Evolutionary conservation across 2,888 invertebrate species (phyloP), one percentile per base, ranked within the genome.

Genomic region (Drosophila anomelani): DNA sequence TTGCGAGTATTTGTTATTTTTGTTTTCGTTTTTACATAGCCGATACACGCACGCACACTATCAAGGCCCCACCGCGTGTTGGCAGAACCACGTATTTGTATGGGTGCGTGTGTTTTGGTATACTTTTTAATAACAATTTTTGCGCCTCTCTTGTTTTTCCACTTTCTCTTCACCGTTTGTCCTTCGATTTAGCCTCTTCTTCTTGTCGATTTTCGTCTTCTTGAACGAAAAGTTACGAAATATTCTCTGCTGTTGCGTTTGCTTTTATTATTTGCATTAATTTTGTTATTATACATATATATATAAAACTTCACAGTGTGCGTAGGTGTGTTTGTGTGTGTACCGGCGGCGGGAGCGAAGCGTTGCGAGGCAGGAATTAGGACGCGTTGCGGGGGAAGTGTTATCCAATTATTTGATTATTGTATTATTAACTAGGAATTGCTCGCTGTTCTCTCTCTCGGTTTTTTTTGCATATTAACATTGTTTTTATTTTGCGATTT

Each of bases 161-260:
- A 53, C 23, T 60, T 57, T 23, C 32, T 60, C 23, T 60, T 23
- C 58, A 43, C 58, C 51, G 51, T 53, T 53, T 58, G 60, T 58
- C 34, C 32, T 57, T 61, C 59, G 43, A 34, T 34, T 59, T 43
- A 17, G 41, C 60, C 32, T 38, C 54, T 54, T 54, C 38, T 54
- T 54, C 38, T 54, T 54, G 23, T 12, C 23, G 38, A 3, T 38
- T 23, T n/a, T 38, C 38, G 36, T 53, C 20, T 53, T 53, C 34
- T 53, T 53, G 9, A 23, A 10, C 51, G 36, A 53, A 36, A 53
- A 41, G 60, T 61, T 61, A 61, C 60, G 59, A 61, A 61, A 61
- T 36, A 53, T 51, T 51, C 20, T 58, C 20, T 32, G 32, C 41
- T 60, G n/a, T 54, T 20, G 55, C 15, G 29, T 59, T 34, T 60